Conservation (phyloP, 2,888 invertebrate genomes). For the Eupithecia inturbata region DNA sequence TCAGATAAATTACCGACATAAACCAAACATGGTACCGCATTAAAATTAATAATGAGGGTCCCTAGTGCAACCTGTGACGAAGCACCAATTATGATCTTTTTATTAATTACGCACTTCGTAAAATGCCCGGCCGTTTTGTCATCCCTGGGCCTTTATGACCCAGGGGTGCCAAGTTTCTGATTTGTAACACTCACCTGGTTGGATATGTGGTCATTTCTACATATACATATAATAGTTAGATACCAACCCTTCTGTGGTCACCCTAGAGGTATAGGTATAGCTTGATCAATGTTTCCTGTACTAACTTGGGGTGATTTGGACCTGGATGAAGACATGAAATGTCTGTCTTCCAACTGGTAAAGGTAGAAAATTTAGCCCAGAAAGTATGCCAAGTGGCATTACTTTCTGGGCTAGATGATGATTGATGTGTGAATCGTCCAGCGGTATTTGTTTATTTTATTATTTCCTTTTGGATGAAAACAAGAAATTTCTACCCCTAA, state of each 20-base stretch:
- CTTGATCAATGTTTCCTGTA: too few relatives aligned
- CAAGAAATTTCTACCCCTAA: too few relatives aligned
- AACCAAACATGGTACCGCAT: slow-evolving; percentile 37
- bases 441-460: too few relatives aligned
- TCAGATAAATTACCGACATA: slow-evolving; percentile 40
- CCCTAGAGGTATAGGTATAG: not conserved
- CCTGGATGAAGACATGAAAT: too few relatives aligned
- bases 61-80: slow-evolving; percentile 65
- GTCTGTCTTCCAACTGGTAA: too few relatives aligned
- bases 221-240: too few relatives aligned
- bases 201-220: not conserved
- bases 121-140: slow-evolving; percentile 49
- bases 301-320: too few relatives aligned
- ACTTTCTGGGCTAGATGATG: too few relatives aligned
- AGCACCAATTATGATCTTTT: slow-evolving; percentile 64
- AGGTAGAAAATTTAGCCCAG: too few relatives aligned
- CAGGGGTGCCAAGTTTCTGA: slow-evolving; percentile 60
- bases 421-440: too few relatives aligned
- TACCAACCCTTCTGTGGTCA: not conserved
- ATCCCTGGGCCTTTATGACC: slow-evolving; percentile 61
- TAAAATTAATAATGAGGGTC: slow-evolving; percentile 58
- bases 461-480: too few relatives aligned
- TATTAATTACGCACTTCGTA: slow-evolving; percentile 62
- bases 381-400: too few relatives aligned
- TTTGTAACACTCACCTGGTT: slow-evolving; percentile 50